Percentiles rank a stretch among this genome's conserved stretches.
phyloP scores from a whole-genome alignment of 2,888 invertebrate species.

The Galerucella nymphaeae region DNA sequence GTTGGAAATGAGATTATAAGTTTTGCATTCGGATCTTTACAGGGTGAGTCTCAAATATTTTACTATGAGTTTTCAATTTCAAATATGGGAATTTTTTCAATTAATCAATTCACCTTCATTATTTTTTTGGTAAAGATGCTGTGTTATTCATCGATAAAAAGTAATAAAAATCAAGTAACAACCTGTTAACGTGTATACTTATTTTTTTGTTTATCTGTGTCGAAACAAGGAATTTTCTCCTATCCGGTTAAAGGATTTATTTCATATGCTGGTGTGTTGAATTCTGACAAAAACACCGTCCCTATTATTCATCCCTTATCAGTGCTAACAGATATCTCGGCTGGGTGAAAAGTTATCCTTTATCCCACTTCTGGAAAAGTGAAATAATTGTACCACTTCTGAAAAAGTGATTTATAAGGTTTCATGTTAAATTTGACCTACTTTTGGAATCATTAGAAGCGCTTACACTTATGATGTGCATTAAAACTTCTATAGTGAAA shows the following conservation, averaged over 20 bases:
- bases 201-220: conserved; percentile 8
- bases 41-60: neutral
- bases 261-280: conserved; percentile 16
- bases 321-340: conserved; percentile 23
- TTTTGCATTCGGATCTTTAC: neutral
- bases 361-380: conserved; percentile 16
- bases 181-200: neutral
- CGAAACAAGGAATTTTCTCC: conserved; percentile 13
- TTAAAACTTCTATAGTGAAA: neutral
- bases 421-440: conserved; percentile 18
- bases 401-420: conserved; percentile 18
- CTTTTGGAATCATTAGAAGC: conserved; percentile 10
- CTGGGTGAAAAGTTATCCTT: conserved; percentile 21
- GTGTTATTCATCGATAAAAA: neutral
- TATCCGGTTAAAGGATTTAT: conserved; percentile 14
- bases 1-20: neutral
- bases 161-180: too few species aligned
- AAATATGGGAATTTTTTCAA: too few species aligned
- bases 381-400: conserved; percentile 22
- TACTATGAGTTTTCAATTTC: too few species aligned
- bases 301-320: conserved; percentile 24
- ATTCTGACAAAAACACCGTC: conserved; percentile 9
- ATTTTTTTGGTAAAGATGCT: too few species aligned
- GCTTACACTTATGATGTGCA: neutral
- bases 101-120: too few species aligned